A percentile compares a stretch with the other conserved stretches of the same genome.
Evolutionary conservation across 2,113 vertebrate genomes (phyloP).

Genomic region (Leptocoma aspasia): DNA sequence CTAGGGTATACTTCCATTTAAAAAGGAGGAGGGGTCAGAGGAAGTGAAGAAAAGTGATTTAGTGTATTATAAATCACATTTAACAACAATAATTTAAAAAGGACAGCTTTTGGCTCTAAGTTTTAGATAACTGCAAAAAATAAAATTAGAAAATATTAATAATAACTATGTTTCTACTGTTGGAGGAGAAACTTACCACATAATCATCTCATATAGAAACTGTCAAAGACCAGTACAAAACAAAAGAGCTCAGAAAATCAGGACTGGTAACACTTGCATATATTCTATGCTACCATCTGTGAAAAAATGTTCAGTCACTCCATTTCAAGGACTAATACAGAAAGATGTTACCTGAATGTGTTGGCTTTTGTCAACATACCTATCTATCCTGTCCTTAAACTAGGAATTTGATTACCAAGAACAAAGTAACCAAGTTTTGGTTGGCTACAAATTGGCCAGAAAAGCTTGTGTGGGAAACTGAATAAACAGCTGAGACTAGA

Average conservation of each 20-base stretch:
- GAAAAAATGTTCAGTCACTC: background rate
- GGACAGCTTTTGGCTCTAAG: background rate
- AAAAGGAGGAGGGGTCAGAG: fast-evolving
- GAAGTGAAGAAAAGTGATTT: background rate
- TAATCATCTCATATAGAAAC: background rate
- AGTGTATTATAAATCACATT: background rate
- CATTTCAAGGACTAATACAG: background rate
- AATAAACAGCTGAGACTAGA: background rate
- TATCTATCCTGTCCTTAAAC: background rate
- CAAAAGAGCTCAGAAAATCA: background rate
- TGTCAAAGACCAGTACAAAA: background rate
- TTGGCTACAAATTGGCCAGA: background rate
- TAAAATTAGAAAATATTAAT: background rate
- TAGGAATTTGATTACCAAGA: background rate
- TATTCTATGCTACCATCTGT: background rate
- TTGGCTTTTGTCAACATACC: background rate
- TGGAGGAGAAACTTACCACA: background rate
- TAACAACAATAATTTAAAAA: background rate
- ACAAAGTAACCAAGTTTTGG: background rate
- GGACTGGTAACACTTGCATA: background rate
- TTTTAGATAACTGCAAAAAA: background rate
- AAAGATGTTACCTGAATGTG: background rate
- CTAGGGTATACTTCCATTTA: background rate
- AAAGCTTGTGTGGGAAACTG: background rate
- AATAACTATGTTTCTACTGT: background rate